Conservation (phyloP, 2,113 vertebrate genomes). For the Morone chrysops region DNA sequence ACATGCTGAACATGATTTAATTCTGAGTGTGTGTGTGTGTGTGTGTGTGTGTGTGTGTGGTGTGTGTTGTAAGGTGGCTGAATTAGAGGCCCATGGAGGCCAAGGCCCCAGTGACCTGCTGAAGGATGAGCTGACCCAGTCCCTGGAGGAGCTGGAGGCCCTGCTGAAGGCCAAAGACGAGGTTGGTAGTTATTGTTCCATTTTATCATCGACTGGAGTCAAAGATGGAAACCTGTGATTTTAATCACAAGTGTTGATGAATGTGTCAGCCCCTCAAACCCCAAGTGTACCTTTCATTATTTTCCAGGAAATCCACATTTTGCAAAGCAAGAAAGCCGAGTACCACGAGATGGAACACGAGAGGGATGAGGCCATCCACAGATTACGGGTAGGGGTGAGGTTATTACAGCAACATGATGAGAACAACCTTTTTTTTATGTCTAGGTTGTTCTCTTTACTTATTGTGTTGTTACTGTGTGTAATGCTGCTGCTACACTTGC, state of each 20-base stretch:
- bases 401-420: background rate
- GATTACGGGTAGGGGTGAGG: conserved; percentile 87
- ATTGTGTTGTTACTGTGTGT: no score
- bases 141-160: conserved; percentile 91
- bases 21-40: background rate
- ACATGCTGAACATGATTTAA: background rate
- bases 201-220: background rate
- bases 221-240: background rate
- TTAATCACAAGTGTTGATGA: background rate
- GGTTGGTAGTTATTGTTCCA: conserved; percentile 76
- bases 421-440: no score
- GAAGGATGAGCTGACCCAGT: conserved; percentile 89
- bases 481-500: no score
- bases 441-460: no score
- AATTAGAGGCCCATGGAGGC: conserved; percentile 89
- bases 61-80: conserved; percentile 85
- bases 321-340: conserved; percentile 89
- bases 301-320: conserved; percentile 91
- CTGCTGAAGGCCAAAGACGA: conserved; percentile 94
- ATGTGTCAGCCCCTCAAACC: background rate
- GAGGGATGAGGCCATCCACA: conserved; percentile 89
- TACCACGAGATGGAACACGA: conserved; percentile 87
- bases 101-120: conserved; percentile 82
- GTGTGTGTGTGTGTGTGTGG: background rate
- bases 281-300: background rate